Percentiles rank a stretch among this genome's conserved stretches.
These are phyloP conservation scores for Ennomos quercinarius DNA, from an alignment of 2,888 invertebrate species.

Conservation along the genomic window DNA sequence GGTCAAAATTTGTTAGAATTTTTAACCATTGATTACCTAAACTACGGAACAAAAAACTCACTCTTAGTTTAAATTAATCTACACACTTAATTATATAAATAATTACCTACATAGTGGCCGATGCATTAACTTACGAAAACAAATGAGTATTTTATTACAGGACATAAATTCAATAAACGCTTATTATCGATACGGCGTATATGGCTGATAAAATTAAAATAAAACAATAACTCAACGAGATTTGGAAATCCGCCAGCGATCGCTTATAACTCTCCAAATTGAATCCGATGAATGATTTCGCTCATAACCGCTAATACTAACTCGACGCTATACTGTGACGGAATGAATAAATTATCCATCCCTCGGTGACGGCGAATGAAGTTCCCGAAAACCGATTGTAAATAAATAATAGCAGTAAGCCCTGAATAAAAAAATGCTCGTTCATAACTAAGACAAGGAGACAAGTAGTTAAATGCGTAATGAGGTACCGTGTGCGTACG, in stretches of 20 bases:
- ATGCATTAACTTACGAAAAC: constrained; percentile 7
- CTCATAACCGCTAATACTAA: constrained; percentile 6
- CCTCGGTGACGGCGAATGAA: constrained; percentile 19
- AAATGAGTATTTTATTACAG: constrained; percentile 15
- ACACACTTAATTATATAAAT: constrained; percentile 14
- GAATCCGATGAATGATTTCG: constrained; percentile 38
- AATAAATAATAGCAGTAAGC: constrained; percentile 23
- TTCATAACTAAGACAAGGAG: background rate
- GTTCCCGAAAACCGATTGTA: constrained; percentile 21
- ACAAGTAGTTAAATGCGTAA: too few species aligned
- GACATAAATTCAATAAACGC: constrained; percentile 20
- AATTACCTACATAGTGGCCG: constrained; percentile 8
- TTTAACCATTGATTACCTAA: too few species aligned
- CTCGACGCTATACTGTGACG: constrained; percentile 14
- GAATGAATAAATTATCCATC: constrained; percentile 25
- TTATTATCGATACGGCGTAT: constrained; percentile 14
- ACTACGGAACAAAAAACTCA: too few species aligned
- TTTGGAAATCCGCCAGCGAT: constrained; percentile 47
- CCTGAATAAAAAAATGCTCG: constrained; percentile 20
- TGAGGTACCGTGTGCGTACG: too few species aligned
- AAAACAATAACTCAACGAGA: constrained; percentile 24
- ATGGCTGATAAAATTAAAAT: constrained; percentile 17
- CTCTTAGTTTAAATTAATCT: too few species aligned
- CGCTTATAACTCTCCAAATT: constrained; percentile 42
- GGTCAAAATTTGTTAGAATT: too few species aligned